Evolutionary conservation across 1,140 invertebrate species (phyloP), one percentile per base, ranked within the genome.

Genomic region (Elysia chlorotica): DNA sequence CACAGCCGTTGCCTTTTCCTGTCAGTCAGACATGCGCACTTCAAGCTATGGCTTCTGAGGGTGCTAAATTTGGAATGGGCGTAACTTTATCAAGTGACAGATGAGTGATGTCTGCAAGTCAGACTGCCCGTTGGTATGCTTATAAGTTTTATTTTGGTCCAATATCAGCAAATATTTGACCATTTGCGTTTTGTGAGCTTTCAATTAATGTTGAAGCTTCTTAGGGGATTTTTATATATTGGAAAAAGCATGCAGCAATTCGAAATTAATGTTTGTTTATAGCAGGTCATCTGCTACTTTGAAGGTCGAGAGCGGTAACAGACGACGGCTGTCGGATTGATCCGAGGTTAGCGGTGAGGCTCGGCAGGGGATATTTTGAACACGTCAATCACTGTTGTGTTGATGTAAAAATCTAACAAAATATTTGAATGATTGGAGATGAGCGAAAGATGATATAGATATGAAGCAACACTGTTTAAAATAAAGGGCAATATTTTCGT

Each of bases 41-140:
- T n/a, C n/a, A n/a, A n/a, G n/a, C n/a, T n/a, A n/a, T n/a, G n/a
- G n/a, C n/a, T n/a, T n/a, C n/a, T n/a, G n/a, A n/a, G n/a, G n/a
- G 25, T 28, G 25, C 17, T 67, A 67, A 48, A 67, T 28, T 48
- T 48, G 38, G 37, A 67, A 67, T 67, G 65, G 65, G 65, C 65
- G 65, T 67, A 53, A 67, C 65, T 67, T 67, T 38, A 4, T n/a
- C 6, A 30, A 67, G 28, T 67, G 65, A 67, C 65, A 67, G 65
- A 48, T 67, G 65, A 67, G 65, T 53, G 65, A 67, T 67, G 53
- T n/a, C n/a, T n/a, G n/a, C n/a, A n/a, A n/a, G n/a, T n/a, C n/a
- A n/a, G n/a, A n/a, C n/a, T n/a, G n/a, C n/a, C n/a, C n/a, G n/a
- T n/a, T n/a, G n/a, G n/a, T n/a, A n/a, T n/a, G n/a, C n/a, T n/a